Evolutionary conservation across 2,113 vertebrate genomes (phyloP).

Genomic region (Apteryx owenii): DNA sequence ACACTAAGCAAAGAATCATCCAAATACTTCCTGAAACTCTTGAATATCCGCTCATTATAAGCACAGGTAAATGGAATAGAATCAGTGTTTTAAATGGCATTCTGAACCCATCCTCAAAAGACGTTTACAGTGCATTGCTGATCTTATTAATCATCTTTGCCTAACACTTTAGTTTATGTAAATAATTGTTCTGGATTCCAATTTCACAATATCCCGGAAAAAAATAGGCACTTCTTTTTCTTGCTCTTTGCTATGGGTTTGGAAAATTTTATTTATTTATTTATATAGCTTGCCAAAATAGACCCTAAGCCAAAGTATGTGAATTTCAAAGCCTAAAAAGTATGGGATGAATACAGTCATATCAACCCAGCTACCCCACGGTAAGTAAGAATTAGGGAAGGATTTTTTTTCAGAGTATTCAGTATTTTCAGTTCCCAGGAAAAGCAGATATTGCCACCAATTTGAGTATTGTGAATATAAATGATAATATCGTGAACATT

Average conservation of each 20-base stretch:
- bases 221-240: not conserved
- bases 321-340: not conserved
- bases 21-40: not conserved
- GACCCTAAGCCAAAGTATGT: not conserved
- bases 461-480: not conserved
- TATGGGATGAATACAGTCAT: not conserved
- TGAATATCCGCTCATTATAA: not conserved
- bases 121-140: not conserved
- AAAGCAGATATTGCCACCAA: not conserved
- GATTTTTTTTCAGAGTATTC: not conserved
- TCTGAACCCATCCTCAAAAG: not conserved
- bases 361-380: not conserved
- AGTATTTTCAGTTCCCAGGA: not conserved
- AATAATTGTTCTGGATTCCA: not conserved
- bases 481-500: not conserved
- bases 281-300: not conserved
- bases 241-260: not conserved
- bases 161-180: not conserved
- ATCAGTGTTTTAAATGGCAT: not conserved
- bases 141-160: not conserved
- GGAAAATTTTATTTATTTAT: not conserved
- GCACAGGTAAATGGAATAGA: not conserved
- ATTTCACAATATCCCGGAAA: not conserved
- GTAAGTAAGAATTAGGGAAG: not conserved
- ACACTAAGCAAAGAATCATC: not conserved